phyloP scores from a whole-genome alignment of 2,113 vertebrate genomes.

The Furnarius figulus region DNA sequence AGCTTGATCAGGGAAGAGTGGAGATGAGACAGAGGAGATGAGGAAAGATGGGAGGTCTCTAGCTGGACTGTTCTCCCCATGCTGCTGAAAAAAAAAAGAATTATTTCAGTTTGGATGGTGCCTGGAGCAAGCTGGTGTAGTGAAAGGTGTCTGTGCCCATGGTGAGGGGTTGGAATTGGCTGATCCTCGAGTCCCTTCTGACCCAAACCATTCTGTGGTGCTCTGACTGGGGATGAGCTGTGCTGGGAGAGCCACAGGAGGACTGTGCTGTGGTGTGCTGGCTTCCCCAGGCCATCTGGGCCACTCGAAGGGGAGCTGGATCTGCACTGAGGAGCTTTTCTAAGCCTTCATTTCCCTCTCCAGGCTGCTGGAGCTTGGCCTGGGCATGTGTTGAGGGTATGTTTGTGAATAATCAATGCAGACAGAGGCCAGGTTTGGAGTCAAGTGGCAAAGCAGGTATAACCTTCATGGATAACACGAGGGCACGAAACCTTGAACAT shows the following conservation, averaged over 20 bases:
- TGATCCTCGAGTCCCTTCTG: neutral
- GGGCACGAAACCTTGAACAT: neutral
- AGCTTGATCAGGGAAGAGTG: neutral
- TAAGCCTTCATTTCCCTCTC: neutral
- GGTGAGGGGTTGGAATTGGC: neutral
- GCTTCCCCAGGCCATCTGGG: neutral
- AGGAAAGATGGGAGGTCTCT: neutral
- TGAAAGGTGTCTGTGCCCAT: neutral
- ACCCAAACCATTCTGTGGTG: neutral
- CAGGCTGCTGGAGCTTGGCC: slow-evolving; percentile 4
- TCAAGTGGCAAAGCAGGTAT: neutral
- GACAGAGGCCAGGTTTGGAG: neutral
- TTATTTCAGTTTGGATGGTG: neutral
- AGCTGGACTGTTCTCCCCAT: neutral
- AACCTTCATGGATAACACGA: neutral
- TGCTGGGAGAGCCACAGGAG: neutral
- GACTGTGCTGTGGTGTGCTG: neutral
- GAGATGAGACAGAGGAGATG: neutral
- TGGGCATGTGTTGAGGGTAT: rapidly evolving
- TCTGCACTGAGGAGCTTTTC: neutral
- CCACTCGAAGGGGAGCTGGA: neutral
- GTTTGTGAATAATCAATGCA: neutral
- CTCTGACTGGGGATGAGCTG: neutral
- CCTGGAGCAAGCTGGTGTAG: neutral
- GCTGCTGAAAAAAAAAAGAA: neutral